Base-by-base conservation (phyloP, 2,797 vertebrate species). In the Centroberyx gerrardi region DNA sequence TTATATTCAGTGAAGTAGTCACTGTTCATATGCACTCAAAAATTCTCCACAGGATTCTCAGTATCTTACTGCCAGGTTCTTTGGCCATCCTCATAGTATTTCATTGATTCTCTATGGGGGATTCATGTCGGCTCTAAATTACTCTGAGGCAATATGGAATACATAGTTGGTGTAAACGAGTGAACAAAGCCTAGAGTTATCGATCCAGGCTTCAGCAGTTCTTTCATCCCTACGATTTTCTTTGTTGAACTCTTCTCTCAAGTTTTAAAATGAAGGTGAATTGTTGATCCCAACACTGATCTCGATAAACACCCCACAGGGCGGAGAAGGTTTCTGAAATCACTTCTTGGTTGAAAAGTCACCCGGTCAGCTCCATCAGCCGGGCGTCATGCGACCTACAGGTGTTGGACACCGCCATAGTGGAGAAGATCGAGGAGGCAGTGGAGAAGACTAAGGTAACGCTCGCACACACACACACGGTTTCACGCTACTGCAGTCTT, bases 371-470 rank as follows among this genome's bases (percentile, higher is more conserved):
- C 90, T 95, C 96, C 55, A 91, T 96, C 68, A 96, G 97, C 87
- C 95, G 98, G 49, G 91, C 96, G 0, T 99, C 98, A 31, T 99
- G 98, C 93, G 97, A 99, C 87, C 96, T 98, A 46, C 98, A 99
- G 92, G 96, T 99, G 82, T 90, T 99, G 90, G 98, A 99, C 86
- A 72, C 91, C 2, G 96, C 96, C 69, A 97, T 99, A 31, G 96
- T 99, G 68, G 98, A 97, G 89, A 97, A 94, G 91, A 98, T 99
- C 18, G 97, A 99, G 88, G 98, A 99, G 86, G 96, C 97, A 73
- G 92, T 98, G 72, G 97, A 97, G 64, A 97, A 95, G 80, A 89
- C 94, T 68, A 99, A 98, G 97, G 98, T 99, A 92, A 44, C 59
- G 1, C 51, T 5, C 53, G 27, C 58, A 59, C 7, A 49, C 46